A percentile compares a stretch with the other conserved stretches of the same genome.
phyloP scores from a whole-genome alignment of 2,888 invertebrate genomes.

The Rhorus exstirpatorius region DNA sequence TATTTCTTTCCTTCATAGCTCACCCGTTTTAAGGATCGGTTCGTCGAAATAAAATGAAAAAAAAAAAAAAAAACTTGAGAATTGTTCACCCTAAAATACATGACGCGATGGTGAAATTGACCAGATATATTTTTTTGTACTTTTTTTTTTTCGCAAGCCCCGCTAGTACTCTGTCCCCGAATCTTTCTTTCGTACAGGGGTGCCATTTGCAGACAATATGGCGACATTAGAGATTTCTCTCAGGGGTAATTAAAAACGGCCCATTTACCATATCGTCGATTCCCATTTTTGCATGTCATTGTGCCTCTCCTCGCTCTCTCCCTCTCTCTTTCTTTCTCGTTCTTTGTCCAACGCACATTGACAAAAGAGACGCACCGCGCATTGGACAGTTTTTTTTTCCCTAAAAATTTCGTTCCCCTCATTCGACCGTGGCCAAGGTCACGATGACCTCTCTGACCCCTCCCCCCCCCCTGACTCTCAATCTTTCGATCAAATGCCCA shows the following conservation, averaged over 20 bases:
- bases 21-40: too few relatives aligned
- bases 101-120: constrained; percentile 6
- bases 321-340: constrained; percentile 33
- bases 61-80: too few relatives aligned
- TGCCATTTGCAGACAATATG: constrained; percentile 14
- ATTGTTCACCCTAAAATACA: background rate
- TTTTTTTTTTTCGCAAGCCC: background rate
- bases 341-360: constrained; percentile 34
- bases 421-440: constrained; percentile 79
- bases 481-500: constrained; percentile 36
- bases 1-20: too few relatives aligned
- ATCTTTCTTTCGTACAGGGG: constrained; percentile 39
- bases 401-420: constrained; percentile 77
- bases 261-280: constrained; percentile 78
- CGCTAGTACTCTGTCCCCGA: constrained; percentile 41
- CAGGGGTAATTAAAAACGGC: constrained; percentile 82
- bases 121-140: background rate
- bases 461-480: constrained; percentile 69
- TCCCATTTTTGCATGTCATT: constrained; percentile 83
- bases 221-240: constrained; percentile 20
- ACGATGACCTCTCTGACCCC: constrained; percentile 79
- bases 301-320: constrained; percentile 63
- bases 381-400: constrained; percentile 76
- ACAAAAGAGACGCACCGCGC: constrained; percentile 55
- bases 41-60: too few relatives aligned